Evolutionary conservation across 2,113 vertebrate species (phyloP).

Genomic region (Sorex araneus): DNA sequence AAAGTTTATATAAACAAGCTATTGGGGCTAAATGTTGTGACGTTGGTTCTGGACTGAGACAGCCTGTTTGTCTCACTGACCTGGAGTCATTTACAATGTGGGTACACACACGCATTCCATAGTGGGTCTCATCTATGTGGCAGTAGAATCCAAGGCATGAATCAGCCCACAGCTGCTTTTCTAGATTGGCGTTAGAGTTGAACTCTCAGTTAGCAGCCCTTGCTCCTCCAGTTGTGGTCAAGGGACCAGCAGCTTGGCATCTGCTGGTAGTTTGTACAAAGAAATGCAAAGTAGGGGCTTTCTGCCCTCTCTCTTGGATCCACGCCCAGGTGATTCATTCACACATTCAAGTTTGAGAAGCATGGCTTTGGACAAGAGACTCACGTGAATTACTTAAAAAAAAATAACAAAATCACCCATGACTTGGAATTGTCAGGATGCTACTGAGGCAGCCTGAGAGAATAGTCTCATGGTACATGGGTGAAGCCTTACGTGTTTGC

Average conservation of each 20-base stretch:
- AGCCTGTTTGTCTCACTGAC: constrained; percentile 46
- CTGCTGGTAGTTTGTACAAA: not conserved
- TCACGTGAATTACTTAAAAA: not conserved
- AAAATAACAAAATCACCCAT: not conserved
- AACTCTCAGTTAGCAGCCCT: not conserved
- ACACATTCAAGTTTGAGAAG: not conserved
- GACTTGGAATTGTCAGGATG: constrained; percentile 1
- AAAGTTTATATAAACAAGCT: constrained; percentile 81
- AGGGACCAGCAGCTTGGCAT: not conserved
- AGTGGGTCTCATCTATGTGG: not conserved
- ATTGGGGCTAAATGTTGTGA: constrained; percentile 34
- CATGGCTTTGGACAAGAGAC: constrained; percentile 1
- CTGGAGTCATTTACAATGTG: constrained; percentile 51
- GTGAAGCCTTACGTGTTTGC: not conserved
- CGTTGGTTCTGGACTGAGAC: constrained; percentile 71
- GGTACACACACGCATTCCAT: not conserved
- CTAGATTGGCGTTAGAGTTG: not conserved
- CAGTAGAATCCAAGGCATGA: constrained; percentile 17
- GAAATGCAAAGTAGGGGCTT: not conserved
- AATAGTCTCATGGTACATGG: too few species aligned
- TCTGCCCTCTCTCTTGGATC: not conserved
- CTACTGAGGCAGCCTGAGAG: not conserved
- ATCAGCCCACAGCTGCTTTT: not conserved
- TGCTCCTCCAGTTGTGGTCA: not conserved
- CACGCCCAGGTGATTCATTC: not conserved